Evolutionary conservation across 2,797 vertebrate genomes (phyloP).

Genomic region (Labroides dimidiatus): DNA sequence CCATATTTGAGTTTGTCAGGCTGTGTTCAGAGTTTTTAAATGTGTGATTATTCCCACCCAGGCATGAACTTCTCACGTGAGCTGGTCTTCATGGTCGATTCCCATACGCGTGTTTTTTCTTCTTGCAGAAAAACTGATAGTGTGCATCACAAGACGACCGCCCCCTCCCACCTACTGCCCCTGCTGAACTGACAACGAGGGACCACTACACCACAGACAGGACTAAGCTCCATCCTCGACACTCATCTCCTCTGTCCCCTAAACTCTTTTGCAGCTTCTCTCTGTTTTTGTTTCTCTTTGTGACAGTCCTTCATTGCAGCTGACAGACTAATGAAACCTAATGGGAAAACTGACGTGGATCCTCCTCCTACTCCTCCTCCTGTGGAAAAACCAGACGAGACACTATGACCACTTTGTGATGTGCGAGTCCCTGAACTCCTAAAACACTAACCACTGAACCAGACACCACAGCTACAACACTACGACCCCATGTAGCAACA

Average conservation of each 20-base stretch:
- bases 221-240: slow-evolving; percentile 54
- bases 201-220: slow-evolving; percentile 70
- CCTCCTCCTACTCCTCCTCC: slow-evolving; percentile 58
- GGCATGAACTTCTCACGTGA: slow-evolving; percentile 21
- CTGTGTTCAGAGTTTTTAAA: slow-evolving; percentile 18
- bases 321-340: slow-evolving; percentile 51
- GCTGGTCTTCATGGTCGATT: neutral
- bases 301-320: slow-evolving; percentile 73
- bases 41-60: slow-evolving; percentile 2
- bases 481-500: slow-evolving; percentile 27
- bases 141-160: slow-evolving; percentile 84
- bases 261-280: slow-evolving; percentile 41
- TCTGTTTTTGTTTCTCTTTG: slow-evolving; percentile 40
- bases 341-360: slow-evolving; percentile 43
- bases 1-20: neutral
- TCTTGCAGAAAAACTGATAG: slow-evolving; percentile 85
- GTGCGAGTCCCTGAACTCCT: slow-evolving; percentile 16
- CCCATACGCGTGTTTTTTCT: slow-evolving; percentile 27
- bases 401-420: slow-evolving; percentile 64
- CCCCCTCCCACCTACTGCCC: slow-evolving; percentile 84
- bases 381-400: slow-evolving; percentile 62
- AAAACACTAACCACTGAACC: slow-evolving; percentile 47
- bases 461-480: slow-evolving; percentile 24
- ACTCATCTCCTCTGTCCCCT: slow-evolving; percentile 35
- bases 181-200: slow-evolving; percentile 79